Evolutionary conservation across 2,113 vertebrate species (phyloP).

Genomic region (Oryzias curvinotus): DNA sequence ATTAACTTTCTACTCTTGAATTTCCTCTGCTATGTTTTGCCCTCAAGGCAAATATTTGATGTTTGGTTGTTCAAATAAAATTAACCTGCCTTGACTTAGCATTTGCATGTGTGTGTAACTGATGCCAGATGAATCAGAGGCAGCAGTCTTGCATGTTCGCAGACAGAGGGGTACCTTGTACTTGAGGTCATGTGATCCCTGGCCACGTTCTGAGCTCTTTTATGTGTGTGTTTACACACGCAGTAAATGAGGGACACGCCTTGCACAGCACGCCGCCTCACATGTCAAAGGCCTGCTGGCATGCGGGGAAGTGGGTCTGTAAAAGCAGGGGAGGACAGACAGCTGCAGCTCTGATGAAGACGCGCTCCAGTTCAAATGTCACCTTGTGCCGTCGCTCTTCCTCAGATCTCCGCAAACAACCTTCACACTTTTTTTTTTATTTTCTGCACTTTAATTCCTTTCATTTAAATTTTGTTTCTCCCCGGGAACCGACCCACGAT

Average conservation of each 20-base stretch:
- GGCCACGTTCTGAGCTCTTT: conserved; percentile 42
- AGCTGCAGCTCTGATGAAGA: conserved; percentile 41
- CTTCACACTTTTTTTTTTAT: not conserved
- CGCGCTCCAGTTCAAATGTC: conserved; percentile 29
- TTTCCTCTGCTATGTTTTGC: not conserved
- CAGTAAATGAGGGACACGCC: conserved; percentile 44
- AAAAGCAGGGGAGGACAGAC: conserved; percentile 21
- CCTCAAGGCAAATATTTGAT: conserved; percentile 23
- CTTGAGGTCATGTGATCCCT: conserved; percentile 35
- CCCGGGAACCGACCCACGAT: conserved; percentile 43
- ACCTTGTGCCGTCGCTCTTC: not conserved
- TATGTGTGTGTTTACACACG: conserved; percentile 64
- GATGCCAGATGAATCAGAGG: conserved; percentile 16
- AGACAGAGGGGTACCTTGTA: conserved; percentile 60
- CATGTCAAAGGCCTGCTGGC: conserved; percentile 58
- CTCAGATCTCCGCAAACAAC: not conserved
- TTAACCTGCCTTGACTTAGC: conserved; percentile 1
- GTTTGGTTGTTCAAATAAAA: conserved; percentile 13
- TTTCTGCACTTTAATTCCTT: not conserved
- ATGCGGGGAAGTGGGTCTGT: conserved; percentile 30
- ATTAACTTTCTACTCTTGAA: not conserved
- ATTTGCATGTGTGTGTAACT: conserved; percentile 34
- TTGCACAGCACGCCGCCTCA: conserved; percentile 43
- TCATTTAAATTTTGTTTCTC: conserved; percentile 9
- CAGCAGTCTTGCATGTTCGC: conserved; percentile 32